Evolutionary conservation across 2,888 invertebrate genomes (phyloP).

Genomic region (Rambutsinella grinnellia): DNA sequence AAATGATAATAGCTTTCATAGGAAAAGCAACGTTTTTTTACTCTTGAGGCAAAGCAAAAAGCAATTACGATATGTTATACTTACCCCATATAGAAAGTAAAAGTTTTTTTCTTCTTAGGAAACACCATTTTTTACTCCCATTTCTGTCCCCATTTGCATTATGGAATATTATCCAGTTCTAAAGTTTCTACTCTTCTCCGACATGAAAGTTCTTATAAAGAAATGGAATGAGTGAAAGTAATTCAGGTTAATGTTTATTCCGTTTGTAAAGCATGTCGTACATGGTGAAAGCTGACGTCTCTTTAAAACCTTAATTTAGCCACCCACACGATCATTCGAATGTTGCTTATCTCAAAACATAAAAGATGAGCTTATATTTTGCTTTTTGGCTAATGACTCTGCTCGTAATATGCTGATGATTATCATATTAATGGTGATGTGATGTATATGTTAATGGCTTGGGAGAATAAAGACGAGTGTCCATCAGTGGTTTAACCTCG

Average conservation of each 20-base stretch:
- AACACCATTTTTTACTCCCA: not conserved
- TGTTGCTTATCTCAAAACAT: too few relatives aligned
- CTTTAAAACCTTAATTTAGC: not conserved
- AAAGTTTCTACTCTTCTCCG: not conserved
- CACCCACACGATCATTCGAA: too few relatives aligned
- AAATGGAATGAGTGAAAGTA: not conserved
- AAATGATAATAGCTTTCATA: not conserved
- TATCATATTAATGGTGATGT: too few relatives aligned
- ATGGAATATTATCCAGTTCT: not conserved
- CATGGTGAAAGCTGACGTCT: not conserved
- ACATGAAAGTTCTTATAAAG: not conserved
- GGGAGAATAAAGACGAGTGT: too few relatives aligned
- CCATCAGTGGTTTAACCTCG: too few relatives aligned
- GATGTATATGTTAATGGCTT: too few relatives aligned
- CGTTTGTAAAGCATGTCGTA: not conserved
- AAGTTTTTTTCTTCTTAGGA: not conserved
- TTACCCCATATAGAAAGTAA: not conserved
- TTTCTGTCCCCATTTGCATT: not conserved
- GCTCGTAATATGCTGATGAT: too few relatives aligned
- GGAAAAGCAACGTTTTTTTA: not conserved
- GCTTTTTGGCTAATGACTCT: too few relatives aligned
- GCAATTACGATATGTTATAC: too few relatives aligned
- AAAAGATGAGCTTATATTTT: too few relatives aligned
- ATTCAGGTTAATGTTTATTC: not conserved
- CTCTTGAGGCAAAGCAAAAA: not conserved